Evolutionary conservation across 2,888 invertebrate species (phyloP).

Genomic region (Proisotoma minuta): DNA sequence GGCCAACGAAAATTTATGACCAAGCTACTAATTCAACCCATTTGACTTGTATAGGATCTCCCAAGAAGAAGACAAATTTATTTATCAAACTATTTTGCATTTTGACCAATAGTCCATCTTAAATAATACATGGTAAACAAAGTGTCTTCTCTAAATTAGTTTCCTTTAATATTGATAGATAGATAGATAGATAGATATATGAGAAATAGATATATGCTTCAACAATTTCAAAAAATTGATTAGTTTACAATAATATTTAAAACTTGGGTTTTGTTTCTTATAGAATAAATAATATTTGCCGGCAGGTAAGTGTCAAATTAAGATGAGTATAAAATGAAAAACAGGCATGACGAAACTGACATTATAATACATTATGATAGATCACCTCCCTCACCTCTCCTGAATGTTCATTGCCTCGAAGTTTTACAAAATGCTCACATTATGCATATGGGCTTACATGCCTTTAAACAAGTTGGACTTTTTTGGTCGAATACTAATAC

Average conservation of each 20-base stretch:
- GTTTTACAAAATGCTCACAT: background rate
- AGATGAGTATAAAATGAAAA: background rate
- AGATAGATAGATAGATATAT: background rate
- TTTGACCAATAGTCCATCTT: no score
- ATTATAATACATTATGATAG: slow-evolving; percentile 21
- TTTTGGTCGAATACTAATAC: background rate
- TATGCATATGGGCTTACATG: background rate
- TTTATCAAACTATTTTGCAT: slow-evolving; percentile 6
- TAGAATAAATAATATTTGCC: background rate
- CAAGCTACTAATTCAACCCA: slow-evolving; percentile 8
- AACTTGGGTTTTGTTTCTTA: background rate
- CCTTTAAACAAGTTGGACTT: background rate
- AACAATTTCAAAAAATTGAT: no score
- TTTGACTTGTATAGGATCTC: slow-evolving; percentile 17
- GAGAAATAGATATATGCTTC: no score
- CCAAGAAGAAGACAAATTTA: slow-evolving; percentile 15
- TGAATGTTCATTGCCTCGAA: background rate
- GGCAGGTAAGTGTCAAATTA: background rate
- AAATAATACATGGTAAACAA: background rate
- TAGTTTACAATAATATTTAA: no score
- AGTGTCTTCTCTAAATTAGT: no score
- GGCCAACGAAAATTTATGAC: slow-evolving; percentile 5
- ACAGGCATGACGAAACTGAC: slow-evolving; percentile 13
- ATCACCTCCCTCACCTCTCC: slow-evolving; percentile 13
- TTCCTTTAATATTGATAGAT: background rate